Conservation (phyloP, 1,140 invertebrate genomes). For the Teleopsis dalmanni region DNA sequence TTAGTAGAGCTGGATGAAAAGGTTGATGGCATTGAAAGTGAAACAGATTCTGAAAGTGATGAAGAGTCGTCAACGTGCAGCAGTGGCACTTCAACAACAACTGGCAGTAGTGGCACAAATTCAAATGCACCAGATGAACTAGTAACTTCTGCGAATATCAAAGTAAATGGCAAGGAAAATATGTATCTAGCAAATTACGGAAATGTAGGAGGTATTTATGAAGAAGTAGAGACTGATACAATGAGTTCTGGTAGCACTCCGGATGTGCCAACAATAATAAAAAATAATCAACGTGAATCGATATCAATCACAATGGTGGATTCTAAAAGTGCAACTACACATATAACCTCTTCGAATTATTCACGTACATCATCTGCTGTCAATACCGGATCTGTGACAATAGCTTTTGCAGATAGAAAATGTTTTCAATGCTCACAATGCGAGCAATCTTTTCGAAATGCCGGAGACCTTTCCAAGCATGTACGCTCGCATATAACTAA, state of each 20-base stretch:
- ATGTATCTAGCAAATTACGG: constrained; percentile 1
- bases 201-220: constrained; percentile 1
- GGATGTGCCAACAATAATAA: neutral
- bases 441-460: constrained; percentile 54
- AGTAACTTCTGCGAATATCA: neutral
- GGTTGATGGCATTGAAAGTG: constrained; percentile 15
- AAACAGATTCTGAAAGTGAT: constrained; percentile 13
- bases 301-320: constrained; percentile 34
- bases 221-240: neutral
- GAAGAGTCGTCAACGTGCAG: constrained; percentile 16
- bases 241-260: neutral
- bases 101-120: constrained; percentile 15
- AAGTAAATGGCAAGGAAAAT: neutral
- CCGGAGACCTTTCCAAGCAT: constrained; percentile 53
- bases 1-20: constrained; percentile 12
- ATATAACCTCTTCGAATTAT: neutral
- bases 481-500: constrained; percentile 50
- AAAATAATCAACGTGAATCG: constrained; percentile 26
- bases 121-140: constrained; percentile 18
- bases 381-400: constrained; percentile 8
- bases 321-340: constrained; percentile 2
- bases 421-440: constrained; percentile 53
- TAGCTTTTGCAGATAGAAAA: constrained; percentile 19
- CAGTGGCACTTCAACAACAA: constrained; percentile 7
- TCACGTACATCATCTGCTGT: constrained; percentile 11